phyloP scores from a whole-genome alignment of 1,140 invertebrate species.

The Ylistrum balloti region DNA sequence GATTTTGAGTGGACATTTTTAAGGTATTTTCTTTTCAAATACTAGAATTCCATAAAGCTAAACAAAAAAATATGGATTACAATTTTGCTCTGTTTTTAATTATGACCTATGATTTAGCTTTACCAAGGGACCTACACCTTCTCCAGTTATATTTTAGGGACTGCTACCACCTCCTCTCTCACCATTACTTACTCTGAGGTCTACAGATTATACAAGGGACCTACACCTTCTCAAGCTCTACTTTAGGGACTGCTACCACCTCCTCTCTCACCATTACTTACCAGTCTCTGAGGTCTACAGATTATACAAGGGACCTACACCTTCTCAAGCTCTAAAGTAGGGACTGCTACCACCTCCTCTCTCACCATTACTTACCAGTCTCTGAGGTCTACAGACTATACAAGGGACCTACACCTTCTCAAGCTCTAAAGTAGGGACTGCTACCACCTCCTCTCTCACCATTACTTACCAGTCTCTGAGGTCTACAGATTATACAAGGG shows the following conservation, averaged over 20 bases:
- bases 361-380: conserved; percentile 49
- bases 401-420: conserved; percentile 46
- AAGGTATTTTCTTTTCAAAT: no score
- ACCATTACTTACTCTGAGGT: neutral
- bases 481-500: neutral
- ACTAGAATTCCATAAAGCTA: no score
- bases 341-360: conserved; percentile 67
- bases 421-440: no score
- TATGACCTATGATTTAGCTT: no score
- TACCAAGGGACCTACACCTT: no score
- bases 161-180: neutral
- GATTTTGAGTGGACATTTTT: no score
- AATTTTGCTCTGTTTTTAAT: no score
- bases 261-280: conserved; percentile 67
- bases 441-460: neutral
- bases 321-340: conserved; percentile 67
- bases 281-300: no score
- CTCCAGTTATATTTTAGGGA: no score
- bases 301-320: conserved; percentile 47
- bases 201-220: neutral
- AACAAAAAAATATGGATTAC: no score
- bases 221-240: conserved; percentile 68
- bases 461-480: neutral
- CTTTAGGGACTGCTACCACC: conserved; percentile 60
- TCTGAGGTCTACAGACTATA: no score